phyloP scores from a whole-genome alignment of 2,113 vertebrate genomes.

The Dolichallabes microphthalmus region DNA sequence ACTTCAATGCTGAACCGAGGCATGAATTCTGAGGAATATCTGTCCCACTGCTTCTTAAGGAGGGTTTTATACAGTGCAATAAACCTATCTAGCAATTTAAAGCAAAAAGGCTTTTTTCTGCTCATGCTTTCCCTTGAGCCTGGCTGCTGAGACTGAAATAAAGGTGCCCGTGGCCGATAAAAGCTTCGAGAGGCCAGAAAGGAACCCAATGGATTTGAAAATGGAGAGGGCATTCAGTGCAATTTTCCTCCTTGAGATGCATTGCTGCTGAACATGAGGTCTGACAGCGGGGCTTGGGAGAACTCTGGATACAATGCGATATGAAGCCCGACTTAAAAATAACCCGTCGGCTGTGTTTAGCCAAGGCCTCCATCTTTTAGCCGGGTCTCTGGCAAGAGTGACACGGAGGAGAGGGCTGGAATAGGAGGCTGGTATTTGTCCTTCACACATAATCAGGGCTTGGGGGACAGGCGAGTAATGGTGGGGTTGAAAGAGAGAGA shows the following conservation, averaged over 20 bases:
- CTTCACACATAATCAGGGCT: slow-evolving; percentile 45
- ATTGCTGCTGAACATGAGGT: slow-evolving; percentile 39
- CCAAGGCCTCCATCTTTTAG: slow-evolving; percentile 49
- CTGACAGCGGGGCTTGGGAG: slow-evolving; percentile 42
- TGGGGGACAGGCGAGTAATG: slow-evolving; percentile 36
- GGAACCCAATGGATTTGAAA: slow-evolving; percentile 43
- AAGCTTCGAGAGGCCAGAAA: slow-evolving; percentile 39
- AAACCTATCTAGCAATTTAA: slow-evolving; percentile 35
- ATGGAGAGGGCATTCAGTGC: slow-evolving; percentile 48
- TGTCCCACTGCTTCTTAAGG: slow-evolving; percentile 15
- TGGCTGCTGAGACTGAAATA: slow-evolving; percentile 36
- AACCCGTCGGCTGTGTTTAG: slow-evolving; percentile 50
- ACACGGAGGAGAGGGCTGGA: slow-evolving; percentile 36
- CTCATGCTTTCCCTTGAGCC: slow-evolving; percentile 12
- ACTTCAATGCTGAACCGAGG: not conserved
- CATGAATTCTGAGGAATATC: slow-evolving; percentile 5
- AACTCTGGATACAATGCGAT: slow-evolving; percentile 23
- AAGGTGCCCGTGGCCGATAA: slow-evolving; percentile 40
- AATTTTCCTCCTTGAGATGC: slow-evolving; percentile 45
- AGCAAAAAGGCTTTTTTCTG: slow-evolving; percentile 22
- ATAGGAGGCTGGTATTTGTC: slow-evolving; percentile 44
- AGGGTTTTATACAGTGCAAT: slow-evolving; percentile 22
- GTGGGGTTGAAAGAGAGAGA: slow-evolving; percentile 19
- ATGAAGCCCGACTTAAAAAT: slow-evolving; percentile 41
- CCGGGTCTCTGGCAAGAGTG: slow-evolving; percentile 27